Evolutionary conservation across 2,797 vertebrate species (phyloP).

Genomic region (Notolepis coatsorum): DNA sequence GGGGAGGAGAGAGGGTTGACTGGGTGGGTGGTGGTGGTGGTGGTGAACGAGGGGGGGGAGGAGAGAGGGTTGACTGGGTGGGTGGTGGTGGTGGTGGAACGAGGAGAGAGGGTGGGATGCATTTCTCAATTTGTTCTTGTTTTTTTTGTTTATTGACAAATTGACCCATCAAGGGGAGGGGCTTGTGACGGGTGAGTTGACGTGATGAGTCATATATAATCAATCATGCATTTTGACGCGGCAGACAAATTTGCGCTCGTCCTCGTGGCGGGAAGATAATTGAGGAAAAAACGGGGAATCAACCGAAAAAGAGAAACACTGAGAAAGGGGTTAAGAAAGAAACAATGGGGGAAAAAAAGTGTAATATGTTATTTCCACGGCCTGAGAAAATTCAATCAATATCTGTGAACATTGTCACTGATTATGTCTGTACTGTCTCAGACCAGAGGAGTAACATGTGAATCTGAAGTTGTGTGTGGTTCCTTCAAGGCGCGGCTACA

Average conservation of each 20-base stretch:
- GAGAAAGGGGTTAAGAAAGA: background rate
- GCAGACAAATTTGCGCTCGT: conserved; percentile 74
- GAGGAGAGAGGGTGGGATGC: too few species aligned
- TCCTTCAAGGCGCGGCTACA: too few species aligned
- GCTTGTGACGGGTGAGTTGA: conserved; percentile 52
- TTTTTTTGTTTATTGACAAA: conserved; percentile 44
- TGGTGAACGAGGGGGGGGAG: conserved; percentile 44
- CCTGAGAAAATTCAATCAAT: too few species aligned
- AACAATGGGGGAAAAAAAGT: background rate
- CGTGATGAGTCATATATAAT: conserved; percentile 61
- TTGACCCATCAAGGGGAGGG: conserved; percentile 44
- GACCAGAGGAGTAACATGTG: too few species aligned
- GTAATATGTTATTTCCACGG: too few species aligned
- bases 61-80: conserved; percentile 36
- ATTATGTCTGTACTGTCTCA: too few species aligned
- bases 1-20: too few species aligned
- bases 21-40: too few species aligned
- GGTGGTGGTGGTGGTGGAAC: conserved; percentile 5
- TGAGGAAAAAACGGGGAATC: background rate
- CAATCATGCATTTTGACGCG: conserved; percentile 69
- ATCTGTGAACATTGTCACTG: too few species aligned
- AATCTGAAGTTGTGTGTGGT: too few species aligned
- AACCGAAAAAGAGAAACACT: background rate
- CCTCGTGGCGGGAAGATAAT: conserved; percentile 53
- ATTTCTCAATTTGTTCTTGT: conserved; percentile 44